These are phyloP conservation scores for Tadarida brasiliensis DNA, from an alignment of 2,797 vertebrate genomes.

Conservation along the genomic window DNA sequence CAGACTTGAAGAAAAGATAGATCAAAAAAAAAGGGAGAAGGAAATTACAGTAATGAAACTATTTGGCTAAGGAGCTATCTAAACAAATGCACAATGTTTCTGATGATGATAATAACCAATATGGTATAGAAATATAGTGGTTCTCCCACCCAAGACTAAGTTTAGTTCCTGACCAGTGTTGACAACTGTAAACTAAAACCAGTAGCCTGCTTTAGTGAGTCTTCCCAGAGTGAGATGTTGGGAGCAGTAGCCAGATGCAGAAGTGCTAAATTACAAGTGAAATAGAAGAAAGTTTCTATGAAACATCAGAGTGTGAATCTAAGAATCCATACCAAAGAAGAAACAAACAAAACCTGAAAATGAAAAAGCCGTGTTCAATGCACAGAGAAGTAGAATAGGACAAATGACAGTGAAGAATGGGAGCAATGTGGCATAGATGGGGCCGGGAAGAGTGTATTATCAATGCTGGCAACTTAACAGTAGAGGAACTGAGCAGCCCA, in stretches of 20 bases:
- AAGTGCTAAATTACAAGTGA: conserved; percentile 13
- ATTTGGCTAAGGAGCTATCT: not conserved
- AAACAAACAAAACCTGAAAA: conserved; percentile 44
- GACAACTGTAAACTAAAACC: not conserved
- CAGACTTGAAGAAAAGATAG: not conserved
- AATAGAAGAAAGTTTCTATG: not conserved
- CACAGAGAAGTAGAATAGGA: not conserved
- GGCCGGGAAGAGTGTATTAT: not conserved
- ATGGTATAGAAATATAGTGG: not conserved
- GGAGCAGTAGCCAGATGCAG: not conserved
- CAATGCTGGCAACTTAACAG: not conserved
- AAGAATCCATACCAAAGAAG: not conserved
- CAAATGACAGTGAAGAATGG: not conserved
- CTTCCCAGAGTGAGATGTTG: not conserved
- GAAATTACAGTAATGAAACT: not conserved
- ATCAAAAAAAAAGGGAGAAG: not conserved
- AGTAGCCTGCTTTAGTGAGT: not conserved
- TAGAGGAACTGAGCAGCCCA: not conserved
- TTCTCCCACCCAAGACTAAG: not conserved
- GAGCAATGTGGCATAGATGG: not conserved
- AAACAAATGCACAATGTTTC: conserved; percentile 32
- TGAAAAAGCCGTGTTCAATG: not conserved
- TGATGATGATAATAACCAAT: not conserved
- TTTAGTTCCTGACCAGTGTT: not conserved
- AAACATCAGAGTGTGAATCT: conserved; percentile 21